phyloP scores from a whole-genome alignment of 2,797 vertebrate genomes.

The Notoglanidium macrostoma region DNA sequence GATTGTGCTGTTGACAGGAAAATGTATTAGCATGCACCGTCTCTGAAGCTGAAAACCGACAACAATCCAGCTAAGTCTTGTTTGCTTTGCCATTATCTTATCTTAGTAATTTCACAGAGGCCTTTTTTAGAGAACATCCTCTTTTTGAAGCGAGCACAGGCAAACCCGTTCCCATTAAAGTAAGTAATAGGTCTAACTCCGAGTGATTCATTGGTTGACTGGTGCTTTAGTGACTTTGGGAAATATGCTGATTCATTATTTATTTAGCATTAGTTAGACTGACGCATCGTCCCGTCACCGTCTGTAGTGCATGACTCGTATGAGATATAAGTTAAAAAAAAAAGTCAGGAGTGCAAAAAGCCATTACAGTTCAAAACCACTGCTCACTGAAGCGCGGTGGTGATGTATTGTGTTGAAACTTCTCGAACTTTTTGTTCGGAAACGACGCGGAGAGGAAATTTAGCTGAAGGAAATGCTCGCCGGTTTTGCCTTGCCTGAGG shows the following conservation, averaged over 20 bases:
- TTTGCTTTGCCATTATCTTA: conserved; percentile 1
- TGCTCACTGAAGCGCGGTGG: not conserved
- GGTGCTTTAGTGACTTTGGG: conserved; percentile 10
- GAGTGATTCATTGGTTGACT: conserved; percentile 30
- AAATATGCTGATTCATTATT: conserved; percentile 31
- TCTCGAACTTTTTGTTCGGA: not conserved
- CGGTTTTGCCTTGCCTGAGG: not conserved
- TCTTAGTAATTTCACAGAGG: conserved; percentile 4
- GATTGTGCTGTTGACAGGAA: conserved; percentile 33
- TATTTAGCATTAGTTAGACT: conserved; percentile 14
- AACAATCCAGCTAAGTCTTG: conserved; percentile 2
- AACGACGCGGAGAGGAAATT: not conserved
- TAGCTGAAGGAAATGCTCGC: not conserved
- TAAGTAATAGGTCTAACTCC: conserved; percentile 23
- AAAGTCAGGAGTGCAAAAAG: conserved; percentile 19
- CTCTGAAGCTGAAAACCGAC: conserved; percentile 12
- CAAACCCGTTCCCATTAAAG: conserved; percentile 6
- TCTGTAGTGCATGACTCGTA: conserved; percentile 6
- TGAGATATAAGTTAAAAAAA: not conserved
- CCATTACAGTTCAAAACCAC: not conserved
- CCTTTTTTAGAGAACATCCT: not conserved
- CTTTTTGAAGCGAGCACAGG: not conserved
- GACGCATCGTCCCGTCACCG: not conserved
- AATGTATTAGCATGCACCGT: not conserved
- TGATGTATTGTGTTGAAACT: not conserved